These are phyloP conservation scores for Plumapathes pennacea DNA, from an alignment of 92 coral and sea anemone genomes.

Conservation along the genomic window DNA sequence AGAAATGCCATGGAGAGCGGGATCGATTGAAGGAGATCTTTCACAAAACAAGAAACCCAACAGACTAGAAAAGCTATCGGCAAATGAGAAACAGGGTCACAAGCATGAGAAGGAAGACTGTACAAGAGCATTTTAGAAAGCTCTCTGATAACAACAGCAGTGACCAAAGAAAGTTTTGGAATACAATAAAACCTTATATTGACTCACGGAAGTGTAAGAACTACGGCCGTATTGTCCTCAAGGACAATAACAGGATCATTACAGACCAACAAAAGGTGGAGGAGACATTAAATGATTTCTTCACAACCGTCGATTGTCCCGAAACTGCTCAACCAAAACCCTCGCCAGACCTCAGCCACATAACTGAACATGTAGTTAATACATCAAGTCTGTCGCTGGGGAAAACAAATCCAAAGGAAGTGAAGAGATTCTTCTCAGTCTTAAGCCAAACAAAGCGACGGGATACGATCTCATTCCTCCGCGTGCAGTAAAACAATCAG, in stretches of 20 bases:
- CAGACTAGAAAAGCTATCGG: slow-evolving; percentile 38
- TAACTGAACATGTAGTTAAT: slow-evolving; percentile 1
- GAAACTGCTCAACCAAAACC: slow-evolving; percentile 1
- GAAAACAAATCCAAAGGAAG: slow-evolving; percentile 49
- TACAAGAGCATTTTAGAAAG: slow-evolving; percentile 26
- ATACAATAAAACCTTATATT: slow-evolving; percentile 23
- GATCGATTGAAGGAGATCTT: slow-evolving; percentile 27
- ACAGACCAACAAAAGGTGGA: slow-evolving; percentile 13
- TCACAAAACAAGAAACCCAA: slow-evolving; percentile 32
- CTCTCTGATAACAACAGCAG: slow-evolving; percentile 14
- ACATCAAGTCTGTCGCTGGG: slow-evolving; percentile 20
- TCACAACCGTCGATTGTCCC: background rate
- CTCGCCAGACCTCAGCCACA: slow-evolving; percentile 1
- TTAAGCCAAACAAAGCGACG: slow-evolving; percentile 50
- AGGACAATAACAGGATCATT: slow-evolving; percentile 5
- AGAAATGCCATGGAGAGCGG: too few relatives aligned
- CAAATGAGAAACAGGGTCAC: slow-evolving; percentile 42
- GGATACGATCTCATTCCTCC: slow-evolving; percentile 51
- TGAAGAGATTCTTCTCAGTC: slow-evolving; percentile 19
- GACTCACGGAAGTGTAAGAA: slow-evolving; percentile 17
- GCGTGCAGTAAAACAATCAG: slow-evolving; percentile 35
- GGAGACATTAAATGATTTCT: slow-evolving; percentile 1
- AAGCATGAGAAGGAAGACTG: slow-evolving; percentile 33
- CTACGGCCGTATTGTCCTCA: slow-evolving; percentile 1
- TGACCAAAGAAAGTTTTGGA: slow-evolving; percentile 12